Evolutionary conservation across 1,140 invertebrate species (phyloP).

Genomic region (Anthonomus grandis): DNA sequence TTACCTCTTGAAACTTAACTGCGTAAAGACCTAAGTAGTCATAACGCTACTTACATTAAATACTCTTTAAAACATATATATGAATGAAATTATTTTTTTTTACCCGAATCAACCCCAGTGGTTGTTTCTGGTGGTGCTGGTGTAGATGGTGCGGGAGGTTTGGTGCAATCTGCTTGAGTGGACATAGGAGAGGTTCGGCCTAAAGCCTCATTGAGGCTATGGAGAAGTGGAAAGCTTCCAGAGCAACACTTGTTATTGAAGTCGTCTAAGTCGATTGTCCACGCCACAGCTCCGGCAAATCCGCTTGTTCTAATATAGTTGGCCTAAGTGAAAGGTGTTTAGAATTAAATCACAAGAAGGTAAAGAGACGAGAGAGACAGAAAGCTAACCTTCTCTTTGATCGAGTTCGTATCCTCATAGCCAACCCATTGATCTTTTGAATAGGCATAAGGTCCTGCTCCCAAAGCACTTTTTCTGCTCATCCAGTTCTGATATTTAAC

Average conservation of each 20-base stretch:
- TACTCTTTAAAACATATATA: neutral
- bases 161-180: slow-evolving; percentile 58
- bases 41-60: neutral
- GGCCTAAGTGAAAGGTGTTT: slow-evolving; percentile 50
- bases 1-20: no score
- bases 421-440: slow-evolving; percentile 85
- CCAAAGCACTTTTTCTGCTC: slow-evolving; percentile 51
- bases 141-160: slow-evolving; percentile 64
- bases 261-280: slow-evolving; percentile 91
- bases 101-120: slow-evolving; percentile 53
- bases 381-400: slow-evolving; percentile 75
- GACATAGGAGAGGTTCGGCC: slow-evolving; percentile 61
- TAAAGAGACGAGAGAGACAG: slow-evolving; percentile 7
- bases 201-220: slow-evolving; percentile 68
- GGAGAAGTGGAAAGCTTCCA: slow-evolving; percentile 72
- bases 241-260: slow-evolving; percentile 77
- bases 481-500: slow-evolving; percentile 61
- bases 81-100: slow-evolving; percentile 11
- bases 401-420: slow-evolving; percentile 77
- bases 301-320: slow-evolving; percentile 67
- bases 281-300: slow-evolving; percentile 78
- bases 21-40: no score
- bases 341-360: neutral
- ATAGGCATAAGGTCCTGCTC: slow-evolving; percentile 74
- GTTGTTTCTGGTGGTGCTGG: slow-evolving; percentile 68